Evolutionary conservation across 2,113 vertebrate genomes (phyloP), one percentile per base, ranked within the genome.

Genomic region (Myxocyprinus asiaticus): DNA sequence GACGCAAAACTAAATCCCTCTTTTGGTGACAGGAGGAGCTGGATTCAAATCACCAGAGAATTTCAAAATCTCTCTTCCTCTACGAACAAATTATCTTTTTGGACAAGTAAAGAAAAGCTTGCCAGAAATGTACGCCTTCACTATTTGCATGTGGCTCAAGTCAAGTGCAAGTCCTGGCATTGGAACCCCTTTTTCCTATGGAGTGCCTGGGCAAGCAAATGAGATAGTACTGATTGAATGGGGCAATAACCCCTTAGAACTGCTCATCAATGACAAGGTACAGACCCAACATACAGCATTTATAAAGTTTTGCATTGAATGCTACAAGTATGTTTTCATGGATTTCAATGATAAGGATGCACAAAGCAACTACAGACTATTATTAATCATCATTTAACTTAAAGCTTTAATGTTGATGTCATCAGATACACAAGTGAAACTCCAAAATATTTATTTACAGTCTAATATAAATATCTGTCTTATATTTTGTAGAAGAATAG

Each of bases 211-310:
- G 14, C 98, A 99, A 84, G 95, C 98, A 81, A 99, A 99, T 3
- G 98, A 99, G 91, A 98, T 99, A 0, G 98, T 99, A 76, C 93
- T 99, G 64, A 99, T 99, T 2, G 97, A 99, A 45, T 99, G 97
- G 98, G 97, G 96, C 0, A 96, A 96, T 87, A 98, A 98, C 85
- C 97, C 98, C 63, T 97, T 98, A 0, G 98, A 99, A 75, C 93
- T 99, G 8, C 92, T 99, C 4, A 95, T 99, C 79, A 99, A 99
- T 0, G 97, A 99, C 74, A 99, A 99, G 95, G 98, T 98, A 88
- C 53, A 48, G n/a, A 62, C 67, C 9, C n/a, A 15, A 12, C 3
- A 7, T 58, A 9, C n/a, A 33, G 22, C 3, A 33, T 33, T 33
- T 33, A 33, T 3, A 33, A 33, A 33, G 22, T 33, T 33, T 33